These are phyloP conservation scores for Alloplasta piceator DNA, from an alignment of 2,888 invertebrate genomes.

Conservation along the genomic window DNA sequence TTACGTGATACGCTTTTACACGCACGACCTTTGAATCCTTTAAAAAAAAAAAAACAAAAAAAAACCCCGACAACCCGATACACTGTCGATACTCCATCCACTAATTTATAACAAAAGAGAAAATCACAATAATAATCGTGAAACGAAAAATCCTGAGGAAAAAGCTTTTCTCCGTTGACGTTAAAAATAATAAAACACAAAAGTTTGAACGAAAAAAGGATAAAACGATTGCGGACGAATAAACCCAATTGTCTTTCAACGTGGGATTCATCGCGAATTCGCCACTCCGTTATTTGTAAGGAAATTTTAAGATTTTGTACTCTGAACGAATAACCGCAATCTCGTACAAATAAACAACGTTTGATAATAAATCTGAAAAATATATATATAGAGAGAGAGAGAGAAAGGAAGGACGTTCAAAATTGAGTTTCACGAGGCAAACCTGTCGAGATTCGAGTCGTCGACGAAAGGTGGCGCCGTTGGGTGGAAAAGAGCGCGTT, in stretches of 20 bases:
- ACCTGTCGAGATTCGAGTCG: constrained; percentile 72
- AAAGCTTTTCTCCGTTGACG: constrained; percentile 24
- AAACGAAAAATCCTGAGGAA: constrained; percentile 31
- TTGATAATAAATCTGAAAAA: neutral
- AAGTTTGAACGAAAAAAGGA: neutral
- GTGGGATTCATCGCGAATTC: constrained; percentile 18
- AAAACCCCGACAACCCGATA: constrained; percentile 52
- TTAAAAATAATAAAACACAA: constrained; percentile 2
- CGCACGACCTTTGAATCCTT: constrained; percentile 14
- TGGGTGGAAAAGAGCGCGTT: constrained; percentile 25
- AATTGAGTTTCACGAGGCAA: constrained; percentile 79
- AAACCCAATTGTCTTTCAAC: constrained; percentile 62
- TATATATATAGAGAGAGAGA: constrained; percentile 1
- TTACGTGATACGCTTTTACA: constrained; percentile 18
- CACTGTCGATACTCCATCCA: constrained; percentile 79
- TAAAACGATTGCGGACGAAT: neutral
- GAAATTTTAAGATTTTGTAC: constrained; percentile 49
- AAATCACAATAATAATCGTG: constrained; percentile 17
- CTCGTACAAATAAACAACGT: constrained; percentile 43
- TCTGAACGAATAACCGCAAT: constrained; percentile 23
- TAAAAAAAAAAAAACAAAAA: constrained; percentile 17
- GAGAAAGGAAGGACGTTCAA: constrained; percentile 67
- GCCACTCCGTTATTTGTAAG: constrained; percentile 37
- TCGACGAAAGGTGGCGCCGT: constrained; percentile 32
- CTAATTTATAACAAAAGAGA: constrained; percentile 66